Evolutionary conservation across 2,113 vertebrate species (phyloP), one percentile per base, ranked within the genome.

Genomic region (Pluvialis apricaria): DNA sequence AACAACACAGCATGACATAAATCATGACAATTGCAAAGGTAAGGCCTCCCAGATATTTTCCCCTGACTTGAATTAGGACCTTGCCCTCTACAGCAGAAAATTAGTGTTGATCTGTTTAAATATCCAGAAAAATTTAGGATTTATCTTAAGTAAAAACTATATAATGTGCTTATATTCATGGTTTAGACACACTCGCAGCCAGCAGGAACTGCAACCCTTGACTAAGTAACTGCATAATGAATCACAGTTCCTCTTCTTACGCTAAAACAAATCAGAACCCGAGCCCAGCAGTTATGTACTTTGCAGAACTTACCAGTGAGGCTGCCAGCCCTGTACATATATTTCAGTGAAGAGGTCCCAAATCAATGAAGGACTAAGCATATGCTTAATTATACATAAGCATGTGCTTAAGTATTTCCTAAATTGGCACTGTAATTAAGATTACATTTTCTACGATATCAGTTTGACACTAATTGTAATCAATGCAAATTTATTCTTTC

Each of bases 381-480:
- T 86, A 93, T 34, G 62, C 88, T 77, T 90, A 93, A 96, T 90
- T 95, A 86, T 40, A 72, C 71, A 82, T 86, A 86, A 71, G 93
- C 15, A 9, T 25, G 61, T 65, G 81, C 96, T 87, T 91, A 85
- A 96, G 70, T 28, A 82, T 65, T 76, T 91, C 57, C 65, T 85
- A 79, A 95, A 91, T 26, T 87, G 70, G 61, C 58, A 77, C 58
- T 72, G 20, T 80, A 95, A 97, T 88, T 82, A 72, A 64, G 78
- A 85, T 62, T 65, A 54, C 40, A 72, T 94, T 92, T 90, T 83
- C 61, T 77, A 91, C 73, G 66, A 29, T 85, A 91, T 71, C 90
- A 72, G 52, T 61, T 66, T 97, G 95, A 96, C 93, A 85, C 87
- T 96, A 97, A 96, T 87, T 93, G 93, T 82, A 97, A 96, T 96